Conservation (phyloP, 1,140 invertebrate genomes). For the Vanessa tameamea region DNA sequence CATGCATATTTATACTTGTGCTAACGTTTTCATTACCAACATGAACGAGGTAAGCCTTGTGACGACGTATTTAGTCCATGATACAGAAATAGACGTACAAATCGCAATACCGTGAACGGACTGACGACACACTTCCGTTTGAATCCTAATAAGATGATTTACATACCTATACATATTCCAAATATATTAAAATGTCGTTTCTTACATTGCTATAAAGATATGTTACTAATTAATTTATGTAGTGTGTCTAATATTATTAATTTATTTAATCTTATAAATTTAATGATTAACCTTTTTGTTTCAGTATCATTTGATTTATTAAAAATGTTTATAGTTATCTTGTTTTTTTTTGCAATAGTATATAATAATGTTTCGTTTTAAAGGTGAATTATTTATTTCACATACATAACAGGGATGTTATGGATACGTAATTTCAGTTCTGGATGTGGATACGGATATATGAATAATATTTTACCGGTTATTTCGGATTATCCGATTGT, state of each 20-base stretch:
- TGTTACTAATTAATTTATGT: too few relatives aligned
- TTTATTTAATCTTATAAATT: not conserved
- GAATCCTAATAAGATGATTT: slow-evolving; percentile 8
- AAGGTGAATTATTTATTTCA: too few relatives aligned
- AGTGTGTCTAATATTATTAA: not conserved
- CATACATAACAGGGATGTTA: too few relatives aligned
- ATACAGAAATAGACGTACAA: slow-evolving; percentile 21
- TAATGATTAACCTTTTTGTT: not conserved
- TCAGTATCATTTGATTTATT: not conserved
- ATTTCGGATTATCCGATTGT: too few relatives aligned
- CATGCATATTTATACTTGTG: slow-evolving; percentile 20
- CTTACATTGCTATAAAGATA: too few relatives aligned
- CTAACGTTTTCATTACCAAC: slow-evolving; percentile 22
- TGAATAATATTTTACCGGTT: too few relatives aligned
- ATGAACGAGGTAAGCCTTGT: slow-evolving; percentile 15
- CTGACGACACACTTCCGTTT: slow-evolving; percentile 12
- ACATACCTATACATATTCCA: too few relatives aligned
- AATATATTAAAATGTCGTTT: too few relatives aligned
- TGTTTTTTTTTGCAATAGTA: too few relatives aligned
- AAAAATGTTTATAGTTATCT: not conserved
- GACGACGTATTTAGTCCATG: slow-evolving; percentile 25
- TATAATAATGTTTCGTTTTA: too few relatives aligned
- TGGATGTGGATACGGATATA: too few relatives aligned
- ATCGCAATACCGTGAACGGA: slow-evolving; percentile 12
- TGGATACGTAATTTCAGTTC: too few relatives aligned